Evolutionary conservation across 2,113 vertebrate species (phyloP).

Genomic region (Pomatorhinus ruficollis): DNA sequence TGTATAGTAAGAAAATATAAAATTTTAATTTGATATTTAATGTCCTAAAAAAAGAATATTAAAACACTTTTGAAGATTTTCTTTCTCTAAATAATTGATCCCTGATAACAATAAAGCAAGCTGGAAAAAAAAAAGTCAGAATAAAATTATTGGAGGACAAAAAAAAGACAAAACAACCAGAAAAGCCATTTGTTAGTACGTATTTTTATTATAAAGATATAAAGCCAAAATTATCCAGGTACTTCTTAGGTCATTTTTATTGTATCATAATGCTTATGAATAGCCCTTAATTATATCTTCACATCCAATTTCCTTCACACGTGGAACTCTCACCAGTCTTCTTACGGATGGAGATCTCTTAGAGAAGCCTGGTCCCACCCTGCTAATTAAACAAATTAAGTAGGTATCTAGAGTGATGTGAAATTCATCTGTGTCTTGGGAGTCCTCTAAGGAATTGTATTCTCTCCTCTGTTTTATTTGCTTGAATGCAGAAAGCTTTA

Average conservation of each 20-base stretch:
- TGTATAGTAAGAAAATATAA: background rate
- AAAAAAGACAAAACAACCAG: background rate
- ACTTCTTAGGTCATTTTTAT: background rate
- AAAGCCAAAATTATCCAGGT: background rate
- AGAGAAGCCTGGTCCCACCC: background rate
- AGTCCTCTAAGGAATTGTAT: background rate
- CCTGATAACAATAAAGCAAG: background rate
- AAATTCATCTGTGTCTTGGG: background rate
- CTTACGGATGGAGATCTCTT: background rate
- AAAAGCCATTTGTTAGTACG: background rate
- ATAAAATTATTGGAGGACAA: fast-evolving
- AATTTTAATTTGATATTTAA: background rate
- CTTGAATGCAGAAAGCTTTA: background rate
- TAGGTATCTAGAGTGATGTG: background rate
- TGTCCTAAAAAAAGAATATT: background rate
- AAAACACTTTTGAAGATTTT: background rate
- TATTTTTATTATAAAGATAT: background rate
- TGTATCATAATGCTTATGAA: background rate
- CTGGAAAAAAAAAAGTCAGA: background rate
- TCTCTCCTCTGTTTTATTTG: background rate
- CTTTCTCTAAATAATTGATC: background rate
- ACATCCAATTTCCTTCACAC: background rate
- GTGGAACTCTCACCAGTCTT: background rate
- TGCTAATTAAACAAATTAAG: background rate
- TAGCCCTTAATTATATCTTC: background rate